Percentiles rank a stretch among this genome's conserved stretches.
phyloP scores from a whole-genome alignment of 2,797 vertebrate species.

The Momotus momota region DNA sequence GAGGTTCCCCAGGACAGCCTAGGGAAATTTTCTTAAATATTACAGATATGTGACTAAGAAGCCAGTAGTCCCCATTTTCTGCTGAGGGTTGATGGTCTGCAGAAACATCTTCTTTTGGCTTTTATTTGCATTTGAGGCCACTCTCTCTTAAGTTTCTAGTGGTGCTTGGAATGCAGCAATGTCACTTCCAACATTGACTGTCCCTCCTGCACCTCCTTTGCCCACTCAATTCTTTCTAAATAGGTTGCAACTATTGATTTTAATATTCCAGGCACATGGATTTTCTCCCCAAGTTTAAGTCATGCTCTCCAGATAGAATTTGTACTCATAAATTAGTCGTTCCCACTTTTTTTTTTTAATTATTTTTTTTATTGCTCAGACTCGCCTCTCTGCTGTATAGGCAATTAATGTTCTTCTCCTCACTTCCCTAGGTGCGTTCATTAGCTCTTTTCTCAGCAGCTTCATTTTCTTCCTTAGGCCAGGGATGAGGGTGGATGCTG shows the following conservation, averaged over 20 bases:
- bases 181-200: slow-evolving; percentile 42
- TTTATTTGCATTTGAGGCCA: background rate
- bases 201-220: slow-evolving; percentile 18
- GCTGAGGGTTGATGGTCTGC: background rate
- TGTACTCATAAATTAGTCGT: slow-evolving; percentile 4
- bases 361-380: background rate
- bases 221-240: slow-evolving; percentile 27
- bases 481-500: background rate
- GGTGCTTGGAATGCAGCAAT: background rate
- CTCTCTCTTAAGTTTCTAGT: background rate
- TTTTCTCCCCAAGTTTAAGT: slow-evolving; percentile 50
- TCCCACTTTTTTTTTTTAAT: background rate
- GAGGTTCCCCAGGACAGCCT: fast-evolving
- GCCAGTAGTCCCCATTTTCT: background rate
- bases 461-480: background rate
- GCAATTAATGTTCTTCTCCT: slow-evolving; percentile 4
- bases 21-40: background rate
- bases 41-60: background rate
- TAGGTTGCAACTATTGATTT: slow-evolving; percentile 56
- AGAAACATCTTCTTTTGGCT: background rate
- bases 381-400: background rate
- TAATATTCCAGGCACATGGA: slow-evolving; percentile 57
- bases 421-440: background rate
- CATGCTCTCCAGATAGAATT: slow-evolving; percentile 22
- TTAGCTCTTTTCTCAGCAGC: background rate